Percentiles rank a stretch among this genome's conserved stretches.
These are phyloP conservation scores for Leucophora obtusa DNA, from an alignment of 2,888 invertebrate genomes.

Conservation along the genomic window DNA sequence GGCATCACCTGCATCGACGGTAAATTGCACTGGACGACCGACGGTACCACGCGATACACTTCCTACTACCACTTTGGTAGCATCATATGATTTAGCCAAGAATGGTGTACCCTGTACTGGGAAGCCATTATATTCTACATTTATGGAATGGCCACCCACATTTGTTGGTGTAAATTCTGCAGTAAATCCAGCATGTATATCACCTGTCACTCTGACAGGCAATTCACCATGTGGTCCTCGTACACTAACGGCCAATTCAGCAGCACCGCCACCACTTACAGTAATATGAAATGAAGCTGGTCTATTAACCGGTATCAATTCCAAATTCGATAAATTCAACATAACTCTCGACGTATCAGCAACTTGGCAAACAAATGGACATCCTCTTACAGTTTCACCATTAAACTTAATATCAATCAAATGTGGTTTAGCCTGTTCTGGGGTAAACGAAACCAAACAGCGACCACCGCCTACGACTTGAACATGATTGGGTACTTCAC, in stretches of 20 bases:
- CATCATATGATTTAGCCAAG: constrained; percentile 95
- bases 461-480: constrained; percentile 97
- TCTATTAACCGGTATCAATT: constrained; percentile 91
- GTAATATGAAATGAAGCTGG: constrained; percentile 89
- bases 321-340: constrained; percentile 86
- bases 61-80: constrained; percentile 90
- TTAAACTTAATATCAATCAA: constrained; percentile 97
- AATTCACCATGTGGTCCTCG: constrained; percentile 91
- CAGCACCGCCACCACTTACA: constrained; percentile 84
- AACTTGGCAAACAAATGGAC: constrained; percentile 92
- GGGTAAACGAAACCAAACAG: constrained; percentile 95
- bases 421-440: constrained; percentile 93
- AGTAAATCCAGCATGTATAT: constrained; percentile 91
- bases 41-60: constrained; percentile 90
- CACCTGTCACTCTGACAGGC: constrained; percentile 93
- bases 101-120: constrained; percentile 94
- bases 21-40: constrained; percentile 95
- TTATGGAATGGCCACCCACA: constrained; percentile 95
- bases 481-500: constrained; percentile 99
- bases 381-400: constrained; percentile 93
- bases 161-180: constrained; percentile 94
- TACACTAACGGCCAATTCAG: constrained; percentile 93
- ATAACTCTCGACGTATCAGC: constrained; percentile 88
- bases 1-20: constrained; percentile 96
- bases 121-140: constrained; percentile 93